Evolutionary conservation across 1,140 invertebrate species (phyloP), one percentile per base, ranked within the genome.

Genomic region (Pentalonia nigronervosa): DNA sequence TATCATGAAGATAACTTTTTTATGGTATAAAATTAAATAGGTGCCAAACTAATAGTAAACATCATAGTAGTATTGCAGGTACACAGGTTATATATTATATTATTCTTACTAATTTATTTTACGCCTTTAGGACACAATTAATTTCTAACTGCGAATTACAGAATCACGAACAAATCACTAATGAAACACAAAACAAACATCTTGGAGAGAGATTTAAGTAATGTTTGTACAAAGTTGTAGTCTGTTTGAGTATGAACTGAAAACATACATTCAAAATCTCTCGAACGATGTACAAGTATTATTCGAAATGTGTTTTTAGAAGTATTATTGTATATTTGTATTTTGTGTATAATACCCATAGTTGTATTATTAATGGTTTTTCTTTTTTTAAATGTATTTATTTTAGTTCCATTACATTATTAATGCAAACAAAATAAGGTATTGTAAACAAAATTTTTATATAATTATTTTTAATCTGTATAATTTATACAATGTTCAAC

Each of bases 111-210:
- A 83, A 21, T 53, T 50, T 89, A 34, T 89, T 84, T 45, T 30
- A 86, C 30, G 86, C 17, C n/a, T 88, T 88, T 50, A 34, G 20
- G 17, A 20, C 21, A 21, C 48, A 88, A 87, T 87, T 87, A 48
- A 87, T 47, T 56, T 89, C 23, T 25, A 89, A 89, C 48, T 25
- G 23, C 17, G 36, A 89, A 89, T 89, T 89, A 56, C 53, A 41
- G 48, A 56, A 89, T 89, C 50, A 56, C 50, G 34, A 89, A 89
- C 50, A 56, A 89, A 89, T 89, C 88, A 89, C 50, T 89, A 53
- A 23, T 53, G 88, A 89, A 89, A 89, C 88, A 89, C 50, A 89
- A 89, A 89, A 89, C 23, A 36, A 56, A 89, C 88, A 89, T 56
- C 21, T 89, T 53, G 34, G 23, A 41, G 88, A 21, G 34, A 89